Conservation (phyloP, 30 jellyfish, hydroid and myxozoan species). For the Rhopilema esculentum region DNA sequence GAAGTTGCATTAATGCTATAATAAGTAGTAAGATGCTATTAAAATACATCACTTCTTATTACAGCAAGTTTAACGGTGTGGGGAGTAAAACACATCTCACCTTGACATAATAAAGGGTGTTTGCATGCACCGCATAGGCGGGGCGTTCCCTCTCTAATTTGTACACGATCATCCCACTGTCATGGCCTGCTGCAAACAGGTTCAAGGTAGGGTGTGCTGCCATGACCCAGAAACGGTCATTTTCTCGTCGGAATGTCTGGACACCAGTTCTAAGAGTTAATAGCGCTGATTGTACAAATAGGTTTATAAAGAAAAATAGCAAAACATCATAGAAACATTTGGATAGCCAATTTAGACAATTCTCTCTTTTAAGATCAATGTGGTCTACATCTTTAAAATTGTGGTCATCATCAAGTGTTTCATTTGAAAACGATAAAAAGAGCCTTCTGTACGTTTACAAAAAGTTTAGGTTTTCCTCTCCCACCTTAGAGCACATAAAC, state of each 20-base stretch:
- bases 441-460: too few species aligned
- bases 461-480: too few species aligned
- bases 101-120: slow-evolving; percentile 93
- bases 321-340: background rate
- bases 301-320: background rate
- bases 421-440: too few species aligned
- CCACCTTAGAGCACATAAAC: too few species aligned
- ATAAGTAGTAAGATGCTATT: background rate
- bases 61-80: background rate
- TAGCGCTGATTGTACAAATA: too few species aligned
- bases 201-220: slow-evolving; percentile 97
- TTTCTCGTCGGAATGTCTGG: slow-evolving; percentile 92
- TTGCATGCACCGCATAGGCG: slow-evolving; percentile 90
- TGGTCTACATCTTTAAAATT: too few species aligned
- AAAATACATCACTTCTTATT: background rate
- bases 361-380: too few species aligned
- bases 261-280: slow-evolving; percentile 81
- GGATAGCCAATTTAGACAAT: too few species aligned
- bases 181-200: slow-evolving; percentile 98
- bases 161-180: slow-evolving; percentile 94
- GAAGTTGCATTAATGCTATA: too few species aligned
- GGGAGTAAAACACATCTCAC: slow-evolving; percentile 9
- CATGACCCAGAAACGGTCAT: slow-evolving; percentile 94
- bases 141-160: slow-evolving; percentile 97
- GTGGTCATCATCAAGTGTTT: too few species aligned